Conservation (phyloP, 2,888 invertebrate genomes). For the Labia minor region DNA sequence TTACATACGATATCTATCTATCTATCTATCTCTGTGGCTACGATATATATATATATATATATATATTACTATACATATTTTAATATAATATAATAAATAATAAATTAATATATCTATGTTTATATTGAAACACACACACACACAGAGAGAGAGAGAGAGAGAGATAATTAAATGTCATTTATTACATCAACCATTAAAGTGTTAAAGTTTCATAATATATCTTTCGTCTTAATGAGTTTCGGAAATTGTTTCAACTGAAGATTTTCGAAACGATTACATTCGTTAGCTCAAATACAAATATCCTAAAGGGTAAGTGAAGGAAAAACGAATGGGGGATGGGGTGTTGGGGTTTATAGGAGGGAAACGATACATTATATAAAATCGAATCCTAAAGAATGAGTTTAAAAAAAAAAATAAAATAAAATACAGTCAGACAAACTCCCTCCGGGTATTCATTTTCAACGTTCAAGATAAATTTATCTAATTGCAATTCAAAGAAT, state of each 20-base stretch:
- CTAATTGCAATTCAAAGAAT: background rate
- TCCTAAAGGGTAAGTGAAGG: background rate
- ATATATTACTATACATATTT: no score
- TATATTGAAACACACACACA: no score
- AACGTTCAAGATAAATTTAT: background rate
- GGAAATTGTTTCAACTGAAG: slow-evolving; percentile 7
- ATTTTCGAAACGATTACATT: background rate
- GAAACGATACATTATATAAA: background rate
- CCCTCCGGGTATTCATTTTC: background rate
- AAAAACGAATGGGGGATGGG: no score
- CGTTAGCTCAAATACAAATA: background rate
- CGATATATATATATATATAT: no score
- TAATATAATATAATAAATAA: no score
- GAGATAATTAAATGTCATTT: slow-evolving; percentile 3
- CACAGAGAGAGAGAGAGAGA: background rate
- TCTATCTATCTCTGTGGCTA: no score
- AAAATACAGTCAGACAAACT: no score
- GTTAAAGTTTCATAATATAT: slow-evolving; percentile 7
- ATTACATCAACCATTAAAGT: background rate
- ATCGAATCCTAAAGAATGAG: background rate
- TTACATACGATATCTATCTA: no score
- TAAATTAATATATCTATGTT: no score
- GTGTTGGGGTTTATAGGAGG: no score
- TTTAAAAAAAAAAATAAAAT: background rate
- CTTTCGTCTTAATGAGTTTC: background rate